These are phyloP conservation scores for Patella depressa DNA, from an alignment of 2,888 invertebrate genomes.

Conservation along the genomic window DNA sequence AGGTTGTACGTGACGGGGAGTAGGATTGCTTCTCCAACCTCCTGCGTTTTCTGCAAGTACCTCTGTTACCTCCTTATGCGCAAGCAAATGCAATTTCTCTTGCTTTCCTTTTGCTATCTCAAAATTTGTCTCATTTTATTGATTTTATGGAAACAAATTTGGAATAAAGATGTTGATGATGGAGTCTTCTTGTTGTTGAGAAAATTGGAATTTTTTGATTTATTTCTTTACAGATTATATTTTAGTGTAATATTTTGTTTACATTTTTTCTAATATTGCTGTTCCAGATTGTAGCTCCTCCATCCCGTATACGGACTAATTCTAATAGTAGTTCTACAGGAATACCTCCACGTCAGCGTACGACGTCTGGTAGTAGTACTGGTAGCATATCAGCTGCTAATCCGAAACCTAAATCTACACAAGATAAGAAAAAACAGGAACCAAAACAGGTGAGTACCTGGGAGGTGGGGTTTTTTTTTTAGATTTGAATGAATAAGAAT, in stretches of 20 bases:
- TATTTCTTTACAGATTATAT: neutral
- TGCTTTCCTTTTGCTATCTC: too few species aligned
- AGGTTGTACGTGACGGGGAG: too few species aligned
- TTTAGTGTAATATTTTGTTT: too few species aligned
- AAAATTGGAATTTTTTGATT: neutral
- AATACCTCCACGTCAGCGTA: constrained; percentile 43
- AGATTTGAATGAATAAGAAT: too few species aligned
- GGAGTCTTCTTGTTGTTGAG: neutral
- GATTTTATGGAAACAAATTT: neutral
- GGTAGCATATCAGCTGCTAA: constrained; percentile 44
- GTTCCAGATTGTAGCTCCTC: constrained; percentile 46
- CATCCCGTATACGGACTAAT: constrained; percentile 37
- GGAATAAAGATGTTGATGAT: neutral
- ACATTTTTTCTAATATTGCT: too few species aligned
- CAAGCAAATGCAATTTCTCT: too few species aligned
- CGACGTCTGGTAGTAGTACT: constrained; percentile 56
- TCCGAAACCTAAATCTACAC: neutral
- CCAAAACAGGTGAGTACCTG: constrained; percentile 15
- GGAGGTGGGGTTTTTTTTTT: too few species aligned
- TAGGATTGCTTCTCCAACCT: too few species aligned
- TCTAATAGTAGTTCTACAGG: constrained; percentile 35
- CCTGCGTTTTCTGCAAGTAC: too few species aligned
- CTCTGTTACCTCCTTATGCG: too few species aligned
- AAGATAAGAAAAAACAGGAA: constrained; percentile 18
- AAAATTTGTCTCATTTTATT: too few species aligned